A percentile compares a stretch with the other conserved stretches of the same genome.
These are phyloP conservation scores for Papilio glaucus DNA, from an alignment of 1,140 invertebrate genomes.

Conservation along the genomic window DNA sequence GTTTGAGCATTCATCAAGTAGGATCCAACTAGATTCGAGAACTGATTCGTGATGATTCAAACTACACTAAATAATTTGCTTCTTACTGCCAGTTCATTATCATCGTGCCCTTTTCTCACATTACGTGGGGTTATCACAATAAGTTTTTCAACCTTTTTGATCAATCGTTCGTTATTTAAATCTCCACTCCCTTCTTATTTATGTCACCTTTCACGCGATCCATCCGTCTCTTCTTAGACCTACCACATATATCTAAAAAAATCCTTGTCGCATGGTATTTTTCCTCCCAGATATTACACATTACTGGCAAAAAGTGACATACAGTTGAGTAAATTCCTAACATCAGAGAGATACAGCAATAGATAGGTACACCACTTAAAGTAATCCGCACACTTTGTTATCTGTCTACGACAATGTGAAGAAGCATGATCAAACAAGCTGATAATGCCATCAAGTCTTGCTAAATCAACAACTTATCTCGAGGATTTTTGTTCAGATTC, in stretches of 20 bases:
- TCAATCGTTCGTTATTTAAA: no score
- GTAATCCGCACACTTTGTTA: conserved; percentile 14
- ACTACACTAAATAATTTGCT: no score
- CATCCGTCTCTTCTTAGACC: no score
- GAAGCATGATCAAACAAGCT: conserved; percentile 41
- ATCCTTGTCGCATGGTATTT: no score
- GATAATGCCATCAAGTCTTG: conserved; percentile 39
- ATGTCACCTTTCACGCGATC: no score
- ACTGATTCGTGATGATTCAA: not conserved
- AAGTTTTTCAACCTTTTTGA: no score
- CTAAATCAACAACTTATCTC: conserved; percentile 42
- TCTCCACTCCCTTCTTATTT: no score
- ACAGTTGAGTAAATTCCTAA: not conserved
- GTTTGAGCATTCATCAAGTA: no score
- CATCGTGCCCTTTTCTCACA: no score
- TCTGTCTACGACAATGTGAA: conserved; percentile 41
- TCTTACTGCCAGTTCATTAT: no score
- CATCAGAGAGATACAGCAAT: conserved; percentile 7
- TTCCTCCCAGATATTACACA: not conserved
- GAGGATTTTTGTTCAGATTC: conserved; percentile 26
- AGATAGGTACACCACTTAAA: conserved; percentile 27
- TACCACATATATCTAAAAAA: no score
- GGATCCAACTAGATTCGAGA: not conserved
- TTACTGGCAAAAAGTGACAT: not conserved
- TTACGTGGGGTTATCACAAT: no score